phyloP scores from a whole-genome alignment of 2,113 vertebrate genomes.

The Tamias sibiricus region DNA sequence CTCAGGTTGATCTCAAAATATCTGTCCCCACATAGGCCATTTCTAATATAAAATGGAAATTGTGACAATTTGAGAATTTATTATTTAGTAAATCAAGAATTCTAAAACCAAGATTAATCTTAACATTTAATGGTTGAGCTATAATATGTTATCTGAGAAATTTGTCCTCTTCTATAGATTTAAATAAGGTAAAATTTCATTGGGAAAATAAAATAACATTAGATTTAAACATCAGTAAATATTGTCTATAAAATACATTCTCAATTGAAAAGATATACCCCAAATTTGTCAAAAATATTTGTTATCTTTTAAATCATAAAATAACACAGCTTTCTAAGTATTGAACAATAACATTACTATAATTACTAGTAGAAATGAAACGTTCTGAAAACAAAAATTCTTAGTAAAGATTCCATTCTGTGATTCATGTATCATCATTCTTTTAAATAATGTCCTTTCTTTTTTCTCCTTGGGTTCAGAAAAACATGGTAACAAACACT shows the following conservation, averaged over 20 bases:
- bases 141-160: not conserved
- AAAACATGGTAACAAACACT: not conserved
- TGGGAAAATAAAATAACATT: not conserved
- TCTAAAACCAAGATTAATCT: not conserved
- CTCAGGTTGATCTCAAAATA: not conserved
- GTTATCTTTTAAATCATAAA: not conserved
- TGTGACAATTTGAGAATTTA: not conserved
- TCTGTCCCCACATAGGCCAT: not conserved
- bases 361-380: not conserved
- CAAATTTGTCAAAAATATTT: not conserved
- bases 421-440: not conserved
- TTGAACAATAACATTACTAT: not conserved
- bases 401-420: not conserved
- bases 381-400: not conserved
- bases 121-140: not conserved
- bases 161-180: not conserved
- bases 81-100: not conserved
- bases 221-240: not conserved
- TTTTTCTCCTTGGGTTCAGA: not conserved
- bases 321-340: not conserved
- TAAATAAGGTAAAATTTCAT: not conserved
- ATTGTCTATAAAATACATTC: not conserved
- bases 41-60: not conserved
- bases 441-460: not conserved
- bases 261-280: not conserved